phyloP scores from a whole-genome alignment of 2,113 vertebrate species.

The Ariopsis seemanni region DNA sequence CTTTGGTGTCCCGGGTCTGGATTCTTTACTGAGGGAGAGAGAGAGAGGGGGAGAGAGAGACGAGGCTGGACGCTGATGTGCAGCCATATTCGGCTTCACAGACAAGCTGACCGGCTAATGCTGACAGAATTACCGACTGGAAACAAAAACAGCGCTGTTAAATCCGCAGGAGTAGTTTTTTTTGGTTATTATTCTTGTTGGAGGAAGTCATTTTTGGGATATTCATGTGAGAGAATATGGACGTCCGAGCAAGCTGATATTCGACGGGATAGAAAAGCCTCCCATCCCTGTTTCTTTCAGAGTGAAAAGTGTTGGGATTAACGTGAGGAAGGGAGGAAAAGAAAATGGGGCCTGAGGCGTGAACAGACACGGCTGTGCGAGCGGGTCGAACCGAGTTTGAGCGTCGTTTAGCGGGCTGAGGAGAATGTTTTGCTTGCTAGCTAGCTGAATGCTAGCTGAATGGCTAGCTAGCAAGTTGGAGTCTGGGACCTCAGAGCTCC shows the following conservation, averaged over 20 bases:
- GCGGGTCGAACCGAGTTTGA: constrained; percentile 26
- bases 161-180: background rate
- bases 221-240: constrained; percentile 49
- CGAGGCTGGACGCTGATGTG: constrained; percentile 53
- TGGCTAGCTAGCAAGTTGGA: constrained; percentile 65
- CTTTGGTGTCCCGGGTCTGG: constrained; percentile 58
- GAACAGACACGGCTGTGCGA: constrained; percentile 38
- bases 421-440: constrained; percentile 64
- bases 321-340: constrained; percentile 11
- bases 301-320: constrained; percentile 68
- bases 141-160: background rate
- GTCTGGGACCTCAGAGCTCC: constrained; percentile 59
- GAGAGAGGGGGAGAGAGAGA: constrained; percentile 41
- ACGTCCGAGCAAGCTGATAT: constrained; percentile 59
- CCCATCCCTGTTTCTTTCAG: constrained; percentile 54
- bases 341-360: constrained; percentile 59
- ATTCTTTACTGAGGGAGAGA: constrained; percentile 48
- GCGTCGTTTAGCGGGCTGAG: constrained; percentile 21
- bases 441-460: constrained; percentile 40
- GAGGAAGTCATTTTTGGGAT: background rate
- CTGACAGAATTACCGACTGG: constrained; percentile 18
- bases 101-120: constrained; percentile 46
- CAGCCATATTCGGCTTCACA: constrained; percentile 61
- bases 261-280: constrained; percentile 59
- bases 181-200: background rate